These are phyloP conservation scores for Pomacea canaliculata DNA, from an alignment of 2,888 invertebrate species.

Conservation along the genomic window DNA sequence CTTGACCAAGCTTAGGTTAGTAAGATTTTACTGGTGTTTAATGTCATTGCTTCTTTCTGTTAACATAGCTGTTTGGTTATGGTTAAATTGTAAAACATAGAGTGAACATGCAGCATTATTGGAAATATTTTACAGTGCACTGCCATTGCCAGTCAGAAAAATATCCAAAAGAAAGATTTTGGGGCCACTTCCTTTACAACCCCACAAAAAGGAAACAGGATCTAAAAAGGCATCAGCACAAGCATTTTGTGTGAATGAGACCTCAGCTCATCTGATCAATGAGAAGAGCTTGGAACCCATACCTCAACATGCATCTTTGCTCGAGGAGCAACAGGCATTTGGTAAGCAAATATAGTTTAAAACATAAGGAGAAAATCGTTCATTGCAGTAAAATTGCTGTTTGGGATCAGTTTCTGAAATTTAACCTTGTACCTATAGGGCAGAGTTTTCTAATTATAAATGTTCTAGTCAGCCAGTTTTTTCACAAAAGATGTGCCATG, in stretches of 20 bases:
- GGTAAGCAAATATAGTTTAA: slow-evolving; percentile 4
- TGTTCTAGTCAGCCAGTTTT: too few relatives aligned
- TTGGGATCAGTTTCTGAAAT: too few relatives aligned
- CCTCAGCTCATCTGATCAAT: background rate
- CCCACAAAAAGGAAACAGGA: background rate
- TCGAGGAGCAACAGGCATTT: slow-evolving; percentile 12
- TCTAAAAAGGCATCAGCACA: background rate
- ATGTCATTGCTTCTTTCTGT: too few relatives aligned
- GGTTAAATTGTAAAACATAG: too few relatives aligned
- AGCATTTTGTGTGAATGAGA: background rate
- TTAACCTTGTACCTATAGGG: too few relatives aligned
- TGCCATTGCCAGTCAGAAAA: slow-evolving; percentile 14
- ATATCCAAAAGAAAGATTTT: background rate
- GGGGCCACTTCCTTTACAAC: background rate
- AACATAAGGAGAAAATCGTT: too few relatives aligned
- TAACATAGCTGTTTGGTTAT: background rate
- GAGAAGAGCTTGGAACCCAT: background rate
- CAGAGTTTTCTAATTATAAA: too few relatives aligned
- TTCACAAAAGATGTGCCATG: too few relatives aligned
- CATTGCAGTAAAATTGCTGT: too few relatives aligned
- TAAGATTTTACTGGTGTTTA: too few relatives aligned
- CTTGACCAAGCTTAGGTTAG: too few relatives aligned
- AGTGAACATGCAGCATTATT: background rate
- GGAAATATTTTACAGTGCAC: background rate
- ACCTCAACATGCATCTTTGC: background rate